Base-by-base conservation (phyloP, 2,113 vertebrate genomes). In the Hemichromis elongatus region DNA sequence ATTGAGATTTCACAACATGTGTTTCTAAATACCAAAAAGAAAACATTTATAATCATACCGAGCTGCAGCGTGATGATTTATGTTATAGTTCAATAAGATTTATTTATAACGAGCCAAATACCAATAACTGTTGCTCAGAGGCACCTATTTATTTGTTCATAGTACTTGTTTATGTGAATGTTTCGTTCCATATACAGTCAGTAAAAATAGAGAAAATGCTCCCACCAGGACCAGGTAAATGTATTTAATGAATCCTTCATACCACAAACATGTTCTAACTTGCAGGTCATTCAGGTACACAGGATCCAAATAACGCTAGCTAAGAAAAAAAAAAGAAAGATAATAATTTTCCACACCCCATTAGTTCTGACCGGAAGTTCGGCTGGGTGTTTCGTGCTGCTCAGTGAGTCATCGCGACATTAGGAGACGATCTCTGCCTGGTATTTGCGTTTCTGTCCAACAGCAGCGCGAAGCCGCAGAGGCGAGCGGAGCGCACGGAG, bases 361-460 rank as follows among this genome's bases (percentile, higher is more conserved):
- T 24, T 73, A 14, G 40, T 18, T 73, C 66, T 9, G 24, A 73
- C 21, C 57, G 42, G 56, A 63, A 42, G n/a, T 77, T 19, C n/a
- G 28, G 18, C 11, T 2, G 1, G 5, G 37, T 6, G 56, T 30
- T 81, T 54, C 14, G 30, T 0, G 0, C 8, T 9, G 9, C 50
- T 3, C 42, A 85, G 91, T 83, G 87, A 88, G 10, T 1, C 50
- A 4, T 88, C 83, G 0, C 4, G 0, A 0, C 1, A 0, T 0
- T 0, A 1, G 0, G 1, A 59, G 66, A 85, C 56, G 88, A 92
- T 92, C 91, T 93, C 19, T 35, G 89, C 14, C 57, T 75, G 85
- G 77, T 79, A 40, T 83, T 79, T 3, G 87, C 63, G 52, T 53
- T 47, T 45, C 19, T 82, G 63, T 77, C 33, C 88, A 37, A 35